Base-by-base conservation (phyloP, 2,113 vertebrate species). In the Rhadina sibilatrix region DNA sequence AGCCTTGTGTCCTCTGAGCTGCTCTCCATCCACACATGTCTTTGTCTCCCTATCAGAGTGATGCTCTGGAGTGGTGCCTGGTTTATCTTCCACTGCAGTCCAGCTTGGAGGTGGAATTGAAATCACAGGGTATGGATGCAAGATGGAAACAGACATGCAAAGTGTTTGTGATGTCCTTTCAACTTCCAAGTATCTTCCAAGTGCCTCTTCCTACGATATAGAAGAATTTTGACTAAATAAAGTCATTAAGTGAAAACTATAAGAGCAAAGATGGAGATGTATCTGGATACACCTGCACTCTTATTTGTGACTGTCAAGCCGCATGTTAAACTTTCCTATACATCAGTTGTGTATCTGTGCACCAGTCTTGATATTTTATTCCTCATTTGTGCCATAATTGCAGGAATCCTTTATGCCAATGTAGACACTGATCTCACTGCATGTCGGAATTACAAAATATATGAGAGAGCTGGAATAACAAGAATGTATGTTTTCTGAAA, bases 361-460 rank as follows among this genome's bases (percentile, higher is more conserved):
- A 68, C 24, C 37, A 70, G 49, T 35, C 53, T 79, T 68, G 40
- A 8, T 84, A 42, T 76, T 95, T 79, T 77, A 59, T 88, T 86
- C 56, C 75, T 88, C 42, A 24, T 92, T 81, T 3, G 2, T 91
- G 57, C 49, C 53, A 21, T 69, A 91, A 79, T 60, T 85, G 54
- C 44, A 93, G 63, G 38, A 83, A 72, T 85, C 54, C 33, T 80
- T 82, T 65, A 66, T 85, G 87, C 94, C 91, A 94, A 47, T 47
- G 53, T 93, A 94, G 95, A 94, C 82, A 88, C 50, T 70, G 82
- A 85, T 90, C 82, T 95, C 54, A 80, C 66, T 86, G 37, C 50
- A 38, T 66, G 71, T 54, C 9, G 3, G 79, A 90, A 90, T 83
- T 74, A 77, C 31, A 83, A 77, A 88, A 71, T 66, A 56, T 35